Percentiles rank a stretch among this genome's conserved stretches.
These are phyloP conservation scores for Ornithoptera alexandrae DNA, from an alignment of 2,888 invertebrate genomes.

Conservation along the genomic window DNA sequence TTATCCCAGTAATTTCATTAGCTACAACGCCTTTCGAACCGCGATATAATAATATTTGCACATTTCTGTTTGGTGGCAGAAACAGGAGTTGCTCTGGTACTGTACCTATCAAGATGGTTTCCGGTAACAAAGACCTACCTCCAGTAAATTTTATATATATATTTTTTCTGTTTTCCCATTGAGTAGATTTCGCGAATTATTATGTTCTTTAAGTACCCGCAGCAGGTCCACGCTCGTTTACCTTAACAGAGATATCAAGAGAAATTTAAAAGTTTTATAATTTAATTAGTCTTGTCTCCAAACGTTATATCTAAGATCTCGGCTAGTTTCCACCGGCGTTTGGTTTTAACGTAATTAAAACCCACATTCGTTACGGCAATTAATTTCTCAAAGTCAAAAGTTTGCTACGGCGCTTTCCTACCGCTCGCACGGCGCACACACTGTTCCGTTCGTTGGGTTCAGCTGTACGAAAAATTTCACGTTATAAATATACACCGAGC, in stretches of 20 bases:
- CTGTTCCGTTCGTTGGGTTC: constrained; percentile 27
- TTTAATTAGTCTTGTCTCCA: constrained; percentile 36
- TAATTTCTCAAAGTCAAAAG: constrained; percentile 75
- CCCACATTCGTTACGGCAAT: constrained; percentile 71
- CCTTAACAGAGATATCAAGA: constrained; percentile 30
- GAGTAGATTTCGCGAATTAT: no score
- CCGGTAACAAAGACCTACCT: no score
- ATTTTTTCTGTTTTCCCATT: no score
- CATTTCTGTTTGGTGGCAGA: no score
- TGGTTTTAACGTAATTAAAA: constrained; percentile 60
- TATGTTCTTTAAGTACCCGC: not conserved
- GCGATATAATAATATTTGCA: no score
- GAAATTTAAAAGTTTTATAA: constrained; percentile 34
- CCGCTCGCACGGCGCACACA: constrained; percentile 35
- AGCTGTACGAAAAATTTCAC: constrained; percentile 15
- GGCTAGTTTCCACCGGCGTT: constrained; percentile 38
- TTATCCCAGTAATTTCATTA: no score
- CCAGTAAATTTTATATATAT: no score
- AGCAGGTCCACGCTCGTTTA: constrained; percentile 8
- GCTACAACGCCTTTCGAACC: no score
- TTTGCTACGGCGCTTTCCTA: constrained; percentile 46
- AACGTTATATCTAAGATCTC: constrained; percentile 36
- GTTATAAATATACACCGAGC: constrained; percentile 2
- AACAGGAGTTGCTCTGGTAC: no score
- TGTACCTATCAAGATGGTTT: no score